A percentile compares a stretch with the other conserved stretches of the same genome.
phyloP scores from a whole-genome alignment of 92 coral and sea anemone species.

The Epizoanthus illoricatus region DNA sequence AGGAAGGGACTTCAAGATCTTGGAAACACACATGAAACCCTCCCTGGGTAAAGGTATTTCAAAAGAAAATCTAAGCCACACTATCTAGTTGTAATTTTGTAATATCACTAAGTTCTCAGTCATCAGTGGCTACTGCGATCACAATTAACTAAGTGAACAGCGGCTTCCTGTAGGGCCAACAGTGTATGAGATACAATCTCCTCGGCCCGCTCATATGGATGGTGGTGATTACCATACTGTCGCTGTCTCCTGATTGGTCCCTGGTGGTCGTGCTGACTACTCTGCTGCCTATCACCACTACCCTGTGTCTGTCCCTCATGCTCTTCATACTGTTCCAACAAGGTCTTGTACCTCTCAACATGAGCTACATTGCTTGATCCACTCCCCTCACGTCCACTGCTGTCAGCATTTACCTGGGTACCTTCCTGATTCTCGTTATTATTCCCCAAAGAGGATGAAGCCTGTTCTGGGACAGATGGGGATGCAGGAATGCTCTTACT shows the following conservation, averaged over 20 bases:
- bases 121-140: no score
- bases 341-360: slow-evolving; percentile 19
- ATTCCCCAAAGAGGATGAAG: background rate
- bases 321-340: slow-evolving; percentile 31
- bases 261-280: background rate
- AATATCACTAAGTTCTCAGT: no score
- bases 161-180: slow-evolving; percentile 75
- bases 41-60: no score
- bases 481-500: background rate
- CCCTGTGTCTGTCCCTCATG: slow-evolving; percentile 16
- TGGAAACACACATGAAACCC: no score
- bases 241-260: slow-evolving; percentile 19
- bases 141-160: slow-evolving; percentile 37
- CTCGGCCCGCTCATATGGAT: slow-evolving; percentile 35
- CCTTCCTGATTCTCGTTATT: slow-evolving; percentile 8
- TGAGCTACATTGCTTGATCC: background rate
- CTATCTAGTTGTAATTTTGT: no score
- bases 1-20: no score
- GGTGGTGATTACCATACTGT: background rate
- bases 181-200: slow-evolving; percentile 66
- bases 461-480: background rate
- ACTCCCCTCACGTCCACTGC: background rate
- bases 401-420: background rate
- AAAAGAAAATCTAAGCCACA: no score
- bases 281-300: background rate